Conservation (phyloP, 2,797 vertebrate species). For the Delichon dasypus region DNA sequence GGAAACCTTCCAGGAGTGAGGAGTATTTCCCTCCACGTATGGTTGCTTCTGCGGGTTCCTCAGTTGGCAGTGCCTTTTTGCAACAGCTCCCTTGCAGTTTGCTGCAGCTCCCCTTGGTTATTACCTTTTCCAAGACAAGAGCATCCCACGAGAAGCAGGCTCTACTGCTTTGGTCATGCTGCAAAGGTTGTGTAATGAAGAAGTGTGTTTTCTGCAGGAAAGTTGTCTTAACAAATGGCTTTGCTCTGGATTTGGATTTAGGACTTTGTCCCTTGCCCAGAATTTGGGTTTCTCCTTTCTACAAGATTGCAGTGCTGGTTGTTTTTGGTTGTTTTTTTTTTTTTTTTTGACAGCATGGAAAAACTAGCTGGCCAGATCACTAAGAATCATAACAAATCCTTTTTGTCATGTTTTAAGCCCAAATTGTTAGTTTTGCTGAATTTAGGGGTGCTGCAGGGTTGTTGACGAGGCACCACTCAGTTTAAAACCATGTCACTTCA, state of each 20-base stretch:
- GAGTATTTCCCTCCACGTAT: neutral
- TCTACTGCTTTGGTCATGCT: neutral
- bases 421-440: neutral
- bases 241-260: neutral
- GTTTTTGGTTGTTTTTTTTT: neutral
- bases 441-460: neutral
- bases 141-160: neutral
- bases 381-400: neutral
- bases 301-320: neutral
- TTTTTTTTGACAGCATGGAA: neutral
- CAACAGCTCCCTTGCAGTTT: neutral
- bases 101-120: neutral
- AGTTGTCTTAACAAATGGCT: neutral
- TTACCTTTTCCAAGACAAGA: neutral
- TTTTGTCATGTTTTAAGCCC: neutral
- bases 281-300: neutral
- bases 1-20: neutral
- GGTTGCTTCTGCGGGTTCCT: neutral
- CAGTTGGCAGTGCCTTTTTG: neutral
- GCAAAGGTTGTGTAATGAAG: neutral
- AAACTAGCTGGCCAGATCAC: neutral
- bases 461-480: neutral
- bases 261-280: neutral
- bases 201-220: neutral
- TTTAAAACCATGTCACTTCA: neutral